These are phyloP conservation scores for Epiblema foenella DNA, from an alignment of 2,888 invertebrate species.

Conservation along the genomic window DNA sequence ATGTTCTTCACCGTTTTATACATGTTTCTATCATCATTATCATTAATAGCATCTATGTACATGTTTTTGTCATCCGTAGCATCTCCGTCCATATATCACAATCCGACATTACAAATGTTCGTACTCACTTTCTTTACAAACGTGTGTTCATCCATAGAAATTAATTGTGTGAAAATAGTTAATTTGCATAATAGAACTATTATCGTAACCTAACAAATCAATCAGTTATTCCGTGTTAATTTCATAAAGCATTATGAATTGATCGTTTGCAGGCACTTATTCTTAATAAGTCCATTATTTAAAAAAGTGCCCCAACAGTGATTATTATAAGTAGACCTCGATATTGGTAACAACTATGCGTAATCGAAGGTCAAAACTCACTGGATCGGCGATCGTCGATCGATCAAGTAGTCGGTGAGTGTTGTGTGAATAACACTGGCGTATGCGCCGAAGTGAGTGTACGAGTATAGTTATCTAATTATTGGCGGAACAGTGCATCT, in stretches of 20 bases:
- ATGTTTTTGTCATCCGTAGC: not conserved
- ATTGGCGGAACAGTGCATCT: slow-evolving; percentile 13
- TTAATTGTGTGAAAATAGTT: slow-evolving; percentile 8
- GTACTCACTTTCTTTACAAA: slow-evolving; percentile 12
- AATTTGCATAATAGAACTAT: slow-evolving; percentile 25
- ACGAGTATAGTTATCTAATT: slow-evolving; percentile 29
- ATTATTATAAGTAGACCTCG: not conserved
- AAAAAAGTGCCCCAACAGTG: too few relatives aligned
- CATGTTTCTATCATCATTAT: not conserved
- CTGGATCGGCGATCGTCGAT: not conserved
- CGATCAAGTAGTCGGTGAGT: not conserved
- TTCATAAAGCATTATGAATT: slow-evolving; percentile 32
- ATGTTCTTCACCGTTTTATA: not conserved
- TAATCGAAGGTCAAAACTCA: not conserved
- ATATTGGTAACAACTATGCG: not conserved
- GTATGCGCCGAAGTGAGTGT: not conserved
- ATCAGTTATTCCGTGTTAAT: slow-evolving; percentile 24
- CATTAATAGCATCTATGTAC: not conserved
- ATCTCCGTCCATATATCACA: slow-evolving; percentile 10
- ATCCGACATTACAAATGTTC: not conserved
- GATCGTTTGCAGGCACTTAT: not conserved
- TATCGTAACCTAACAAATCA: slow-evolving; percentile 25
- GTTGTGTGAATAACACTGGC: not conserved
- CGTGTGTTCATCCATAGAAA: not conserved
- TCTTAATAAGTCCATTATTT: too few relatives aligned